Evolutionary conservation across 92 coral and sea anemone genomes (phyloP).

Genomic region (Siderastrea radians): DNA sequence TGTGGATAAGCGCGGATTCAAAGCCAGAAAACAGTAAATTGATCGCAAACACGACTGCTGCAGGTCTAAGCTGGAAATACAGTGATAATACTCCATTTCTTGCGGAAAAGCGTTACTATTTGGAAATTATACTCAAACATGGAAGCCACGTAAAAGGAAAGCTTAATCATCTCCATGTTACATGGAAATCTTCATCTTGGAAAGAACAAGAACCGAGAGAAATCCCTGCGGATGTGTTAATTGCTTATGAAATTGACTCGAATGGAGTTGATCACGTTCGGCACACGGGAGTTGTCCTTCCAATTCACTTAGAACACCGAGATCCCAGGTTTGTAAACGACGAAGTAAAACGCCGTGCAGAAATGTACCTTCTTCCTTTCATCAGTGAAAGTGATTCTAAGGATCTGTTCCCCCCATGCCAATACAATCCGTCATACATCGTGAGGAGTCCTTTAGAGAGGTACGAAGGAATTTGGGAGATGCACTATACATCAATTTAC

Average conservation of each 20-base stretch:
- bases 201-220: neutral
- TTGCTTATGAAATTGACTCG: constrained; percentile 35
- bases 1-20: constrained; percentile 83
- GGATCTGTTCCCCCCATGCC: constrained; percentile 72
- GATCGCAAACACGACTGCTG: constrained; percentile 30
- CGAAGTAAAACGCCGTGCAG: constrained; percentile 45
- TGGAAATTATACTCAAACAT: constrained; percentile 87
- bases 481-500: constrained; percentile 78
- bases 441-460: constrained; percentile 38
- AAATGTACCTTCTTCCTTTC: constrained; percentile 75
- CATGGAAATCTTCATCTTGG: constrained; percentile 67
- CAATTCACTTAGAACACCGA: constrained; percentile 49
- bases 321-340: constrained; percentile 26
- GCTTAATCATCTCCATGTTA: constrained; percentile 38
- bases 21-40: constrained; percentile 66
- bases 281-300: constrained; percentile 22
- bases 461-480: constrained; percentile 83
- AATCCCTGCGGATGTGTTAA: constrained; percentile 50
- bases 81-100: neutral
- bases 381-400: constrained; percentile 44
- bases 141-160: constrained; percentile 6
- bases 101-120: constrained; percentile 57
- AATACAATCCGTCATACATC: constrained; percentile 51
- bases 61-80: neutral
- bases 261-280: neutral